These are phyloP conservation scores for Serranus cabrilla DNA, from an alignment of 2,797 vertebrate species.

Conservation along the genomic window DNA sequence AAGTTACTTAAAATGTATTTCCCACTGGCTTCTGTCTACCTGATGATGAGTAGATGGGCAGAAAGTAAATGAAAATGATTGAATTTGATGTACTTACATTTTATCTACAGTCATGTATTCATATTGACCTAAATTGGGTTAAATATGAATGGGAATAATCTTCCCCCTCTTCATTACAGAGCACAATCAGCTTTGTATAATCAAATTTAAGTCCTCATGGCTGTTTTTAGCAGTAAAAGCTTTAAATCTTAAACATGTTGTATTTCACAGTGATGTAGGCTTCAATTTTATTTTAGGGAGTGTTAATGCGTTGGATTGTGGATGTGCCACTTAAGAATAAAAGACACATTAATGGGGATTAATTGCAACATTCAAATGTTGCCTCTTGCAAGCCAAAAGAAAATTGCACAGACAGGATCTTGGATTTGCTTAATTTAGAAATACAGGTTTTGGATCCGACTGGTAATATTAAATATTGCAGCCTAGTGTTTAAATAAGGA, in stretches of 20 bases:
- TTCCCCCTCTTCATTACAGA: slow-evolving; percentile 3
- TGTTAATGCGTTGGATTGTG: slow-evolving; percentile 12
- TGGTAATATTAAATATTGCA: slow-evolving; percentile 17
- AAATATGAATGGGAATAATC: slow-evolving; percentile 11
- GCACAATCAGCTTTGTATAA: slow-evolving; percentile 21
- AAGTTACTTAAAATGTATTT: too few species aligned
- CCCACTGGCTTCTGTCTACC: background rate
- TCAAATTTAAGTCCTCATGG: background rate
- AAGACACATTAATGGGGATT: slow-evolving; percentile 31
- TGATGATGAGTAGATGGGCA: background rate
- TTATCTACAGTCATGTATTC: slow-evolving; percentile 7
- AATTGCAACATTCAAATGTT: slow-evolving; percentile 37
- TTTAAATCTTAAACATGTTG: slow-evolving; percentile 10
- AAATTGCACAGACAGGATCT: slow-evolving; percentile 28
- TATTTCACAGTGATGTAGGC: slow-evolving; percentile 16
- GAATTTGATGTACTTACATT: background rate
- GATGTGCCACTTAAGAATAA: slow-evolving; percentile 28
- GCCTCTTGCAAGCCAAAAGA: background rate
- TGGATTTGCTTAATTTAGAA: slow-evolving; percentile 38
- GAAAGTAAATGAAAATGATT: background rate
- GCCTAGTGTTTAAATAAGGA: slow-evolving; percentile 11
- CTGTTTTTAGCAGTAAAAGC: slow-evolving; percentile 12
- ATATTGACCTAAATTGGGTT: slow-evolving; percentile 14
- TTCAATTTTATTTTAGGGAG: slow-evolving; percentile 27
- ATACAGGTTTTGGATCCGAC: slow-evolving; percentile 27